Conservation (phyloP, 2,113 vertebrate genomes). For the Anthoscopus minutus region DNA sequence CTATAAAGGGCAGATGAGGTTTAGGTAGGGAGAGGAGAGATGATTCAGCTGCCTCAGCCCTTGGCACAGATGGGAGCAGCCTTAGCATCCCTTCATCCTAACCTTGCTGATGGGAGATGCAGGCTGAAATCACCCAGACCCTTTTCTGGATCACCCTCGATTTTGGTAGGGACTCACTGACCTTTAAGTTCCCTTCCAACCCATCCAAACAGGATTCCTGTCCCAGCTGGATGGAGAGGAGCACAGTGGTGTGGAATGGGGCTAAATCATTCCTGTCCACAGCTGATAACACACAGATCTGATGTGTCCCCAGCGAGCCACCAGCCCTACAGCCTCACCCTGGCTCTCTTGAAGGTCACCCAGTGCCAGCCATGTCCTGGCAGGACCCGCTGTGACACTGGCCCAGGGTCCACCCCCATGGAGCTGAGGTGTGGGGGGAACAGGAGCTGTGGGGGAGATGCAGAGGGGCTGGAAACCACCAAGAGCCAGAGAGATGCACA, state of each 20-base stretch:
- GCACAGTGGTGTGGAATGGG: background rate
- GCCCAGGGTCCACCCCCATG: rapidly evolving
- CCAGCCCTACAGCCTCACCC: background rate
- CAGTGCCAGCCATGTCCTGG: rapidly evolving
- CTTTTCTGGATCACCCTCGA: background rate
- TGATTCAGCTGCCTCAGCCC: background rate
- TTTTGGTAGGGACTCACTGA: background rate
- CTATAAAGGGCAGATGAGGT: background rate
- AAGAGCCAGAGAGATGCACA: background rate
- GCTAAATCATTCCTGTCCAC: background rate
- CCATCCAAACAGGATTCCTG: too few relatives aligned
- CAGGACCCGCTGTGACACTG: background rate
- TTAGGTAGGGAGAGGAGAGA: background rate
- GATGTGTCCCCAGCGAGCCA: background rate
- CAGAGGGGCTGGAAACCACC: background rate
- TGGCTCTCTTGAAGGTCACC: background rate
- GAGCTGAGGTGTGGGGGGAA: background rate
- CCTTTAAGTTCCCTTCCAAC: background rate
- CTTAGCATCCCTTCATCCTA: background rate
- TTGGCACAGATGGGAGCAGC: background rate
- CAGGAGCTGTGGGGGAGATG: rapidly evolving
- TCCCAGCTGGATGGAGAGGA: background rate
- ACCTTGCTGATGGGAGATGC: rapidly evolving
- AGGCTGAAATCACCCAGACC: background rate
- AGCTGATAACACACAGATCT: background rate